Evolutionary conservation across 2,888 invertebrate genomes (phyloP), one percentile per base, ranked within the genome.

Genomic region (Epistrophella euchroma): DNA sequence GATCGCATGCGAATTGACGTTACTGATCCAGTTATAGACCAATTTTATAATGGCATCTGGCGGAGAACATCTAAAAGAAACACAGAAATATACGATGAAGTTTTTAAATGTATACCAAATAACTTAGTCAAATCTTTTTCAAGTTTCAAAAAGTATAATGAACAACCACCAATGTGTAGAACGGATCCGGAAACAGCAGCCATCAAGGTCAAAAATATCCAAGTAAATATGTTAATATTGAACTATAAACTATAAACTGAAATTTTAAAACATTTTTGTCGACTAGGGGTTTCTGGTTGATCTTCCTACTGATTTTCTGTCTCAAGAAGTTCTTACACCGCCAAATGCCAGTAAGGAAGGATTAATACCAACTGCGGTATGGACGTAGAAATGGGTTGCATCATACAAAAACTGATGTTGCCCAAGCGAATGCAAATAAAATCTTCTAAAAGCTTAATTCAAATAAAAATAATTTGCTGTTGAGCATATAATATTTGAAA

Each of bases 21-120:
- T 0, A 94, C 94, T 55, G 99, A 99, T 93, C 97, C 98, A 0
- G 94, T 96, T 73, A 93, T 94, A 77, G 95, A 97, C 82, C 92
- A 95, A 15, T 99, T 99, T 93, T 99, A 97, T 92, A 95, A 95
- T 88, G 95, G 96, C 87, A 92, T 96, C 6, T 99, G 99, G 98
- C 94, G 96, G 88, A 94, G 94, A 62, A 96, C 95, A 7, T 98
- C 99, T 0, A 94, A 93, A 58, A 93, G 93, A 45, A 99, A 99
- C 91, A 98, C 99, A 0, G 95, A 96, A 87, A 95, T 98, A 62
- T 99, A 96, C 92, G 98, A 99, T 90, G 95, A 97, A 93, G 97
- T 98, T 0, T 99, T 99, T 93, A 96, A 96, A 89, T 97, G 97
- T 88, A 95, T 98, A 89, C 99, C 99, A 7, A 96, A 96, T 0